Percentiles rank a stretch among this genome's conserved stretches.
These are phyloP conservation scores for Ethmia dodecea DNA, from an alignment of 2,888 invertebrate species.

Conservation along the genomic window DNA sequence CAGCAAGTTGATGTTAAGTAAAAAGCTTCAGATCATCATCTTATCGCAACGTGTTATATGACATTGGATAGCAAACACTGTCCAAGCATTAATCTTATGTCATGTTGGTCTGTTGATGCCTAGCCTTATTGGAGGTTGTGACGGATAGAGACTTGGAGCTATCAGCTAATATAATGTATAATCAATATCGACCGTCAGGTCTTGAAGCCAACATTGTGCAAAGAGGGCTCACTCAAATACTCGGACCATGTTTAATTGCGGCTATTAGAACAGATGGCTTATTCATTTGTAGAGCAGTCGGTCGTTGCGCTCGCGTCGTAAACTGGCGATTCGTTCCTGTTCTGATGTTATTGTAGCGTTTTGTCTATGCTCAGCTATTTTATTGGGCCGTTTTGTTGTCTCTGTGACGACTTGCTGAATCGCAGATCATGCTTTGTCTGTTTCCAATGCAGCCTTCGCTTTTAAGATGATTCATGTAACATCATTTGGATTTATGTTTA, in stretches of 20 bases:
- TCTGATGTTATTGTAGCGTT: slow-evolving; percentile 77
- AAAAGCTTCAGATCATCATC: slow-evolving; percentile 25
- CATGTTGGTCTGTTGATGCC: no score
- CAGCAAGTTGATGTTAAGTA: slow-evolving; percentile 49
- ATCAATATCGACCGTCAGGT: no score
- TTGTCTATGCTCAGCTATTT: slow-evolving; percentile 74
- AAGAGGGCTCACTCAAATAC: slow-evolving; percentile 40
- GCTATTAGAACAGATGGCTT: slow-evolving; percentile 77
- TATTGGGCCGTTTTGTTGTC: slow-evolving; percentile 71
- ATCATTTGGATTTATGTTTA: no score
- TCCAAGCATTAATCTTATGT: no score
- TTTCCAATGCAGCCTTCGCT: slow-evolving; percentile 32
- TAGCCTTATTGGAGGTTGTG: no score
- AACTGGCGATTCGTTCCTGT: slow-evolving; percentile 75
- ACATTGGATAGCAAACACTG: no score
- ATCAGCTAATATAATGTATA: no score
- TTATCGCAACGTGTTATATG: no score
- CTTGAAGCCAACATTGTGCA: no score
- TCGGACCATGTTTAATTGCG: slow-evolving; percentile 72
- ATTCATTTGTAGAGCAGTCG: slow-evolving; percentile 77
- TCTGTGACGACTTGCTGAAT: slow-evolving; percentile 48
- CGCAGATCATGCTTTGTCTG: slow-evolving; percentile 46
- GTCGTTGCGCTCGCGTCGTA: slow-evolving; percentile 72
- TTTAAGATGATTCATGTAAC: no score
- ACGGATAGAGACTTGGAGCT: no score